Percentiles rank a stretch among this genome's conserved stretches.
Evolutionary conservation across 2,888 invertebrate genomes (phyloP).

Genomic region (Ormia ochracea): DNA sequence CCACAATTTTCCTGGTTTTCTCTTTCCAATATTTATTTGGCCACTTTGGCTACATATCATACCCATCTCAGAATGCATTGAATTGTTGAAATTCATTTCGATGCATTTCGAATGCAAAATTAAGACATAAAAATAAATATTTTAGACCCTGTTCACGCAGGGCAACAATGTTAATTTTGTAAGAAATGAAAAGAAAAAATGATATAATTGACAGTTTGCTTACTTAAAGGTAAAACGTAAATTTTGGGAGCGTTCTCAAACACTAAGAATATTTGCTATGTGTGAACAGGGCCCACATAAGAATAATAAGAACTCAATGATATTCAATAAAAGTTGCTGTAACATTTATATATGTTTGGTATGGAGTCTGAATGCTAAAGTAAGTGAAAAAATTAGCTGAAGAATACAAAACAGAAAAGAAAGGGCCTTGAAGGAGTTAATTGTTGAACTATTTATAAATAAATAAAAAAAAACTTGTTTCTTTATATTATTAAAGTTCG

Average conservation of each 20-base stretch:
- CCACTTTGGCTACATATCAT: neutral
- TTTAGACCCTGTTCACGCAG: neutral
- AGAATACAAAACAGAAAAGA: neutral
- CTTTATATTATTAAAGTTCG: too few relatives aligned
- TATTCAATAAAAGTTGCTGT: neutral
- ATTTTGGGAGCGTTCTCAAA: too few relatives aligned
- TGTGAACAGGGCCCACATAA: neutral
- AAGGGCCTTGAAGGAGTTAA: neutral
- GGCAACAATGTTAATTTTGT: neutral
- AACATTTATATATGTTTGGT: neutral
- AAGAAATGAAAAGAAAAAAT: neutral
- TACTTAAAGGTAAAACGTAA: too few relatives aligned
- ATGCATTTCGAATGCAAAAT: constrained; percentile 38
- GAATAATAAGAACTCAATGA: neutral
- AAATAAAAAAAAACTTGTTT: too few relatives aligned
- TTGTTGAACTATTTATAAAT: neutral
- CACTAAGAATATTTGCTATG: neutral
- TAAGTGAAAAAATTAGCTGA: neutral
- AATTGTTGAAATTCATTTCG: constrained; percentile 17
- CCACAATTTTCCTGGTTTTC: too few relatives aligned
- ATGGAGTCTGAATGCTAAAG: neutral
- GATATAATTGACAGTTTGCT: neutral
- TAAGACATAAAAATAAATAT: neutral
- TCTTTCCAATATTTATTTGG: neutral
- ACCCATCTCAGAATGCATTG: constrained; percentile 4